These are phyloP conservation scores for Eurois occulta DNA, from an alignment of 2,888 invertebrate genomes.

Conservation along the genomic window DNA sequence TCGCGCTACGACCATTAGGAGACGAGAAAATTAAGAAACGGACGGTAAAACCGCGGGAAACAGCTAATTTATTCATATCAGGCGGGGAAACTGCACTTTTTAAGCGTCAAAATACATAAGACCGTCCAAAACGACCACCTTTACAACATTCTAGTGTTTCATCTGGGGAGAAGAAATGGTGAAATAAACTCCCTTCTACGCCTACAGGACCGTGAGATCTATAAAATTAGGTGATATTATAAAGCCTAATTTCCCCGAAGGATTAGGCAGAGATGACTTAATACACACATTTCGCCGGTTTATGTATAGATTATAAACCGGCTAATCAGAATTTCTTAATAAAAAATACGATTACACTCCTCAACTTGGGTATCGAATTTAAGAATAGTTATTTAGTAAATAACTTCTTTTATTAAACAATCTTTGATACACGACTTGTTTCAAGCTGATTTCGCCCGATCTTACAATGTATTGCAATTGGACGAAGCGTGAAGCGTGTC, in stretches of 20 bases:
- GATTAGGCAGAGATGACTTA: background rate
- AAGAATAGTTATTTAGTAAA: background rate
- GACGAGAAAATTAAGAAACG: background rate
- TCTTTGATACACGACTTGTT: background rate
- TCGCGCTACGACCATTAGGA: background rate
- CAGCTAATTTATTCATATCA: background rate
- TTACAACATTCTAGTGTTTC: background rate
- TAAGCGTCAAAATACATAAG: background rate
- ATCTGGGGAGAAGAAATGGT: background rate
- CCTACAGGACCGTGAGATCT: background rate
- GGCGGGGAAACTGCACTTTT: background rate
- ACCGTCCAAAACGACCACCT: background rate
- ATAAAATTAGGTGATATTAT: background rate
- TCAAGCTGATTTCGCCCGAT: constrained; percentile 15
- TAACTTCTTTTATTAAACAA: background rate
- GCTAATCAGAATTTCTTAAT: background rate
- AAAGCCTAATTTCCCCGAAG: background rate
- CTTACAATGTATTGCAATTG: constrained; percentile 20
- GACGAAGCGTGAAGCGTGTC: constrained; percentile 29
- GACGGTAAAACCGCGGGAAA: background rate
- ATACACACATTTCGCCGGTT: background rate
- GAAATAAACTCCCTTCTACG: background rate
- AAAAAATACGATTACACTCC: background rate
- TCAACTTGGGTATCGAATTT: background rate
- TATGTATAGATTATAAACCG: too few relatives aligned